These are phyloP conservation scores for Oryzias sinensis DNA, from an alignment of 2,797 vertebrate species.

Conservation along the genomic window DNA sequence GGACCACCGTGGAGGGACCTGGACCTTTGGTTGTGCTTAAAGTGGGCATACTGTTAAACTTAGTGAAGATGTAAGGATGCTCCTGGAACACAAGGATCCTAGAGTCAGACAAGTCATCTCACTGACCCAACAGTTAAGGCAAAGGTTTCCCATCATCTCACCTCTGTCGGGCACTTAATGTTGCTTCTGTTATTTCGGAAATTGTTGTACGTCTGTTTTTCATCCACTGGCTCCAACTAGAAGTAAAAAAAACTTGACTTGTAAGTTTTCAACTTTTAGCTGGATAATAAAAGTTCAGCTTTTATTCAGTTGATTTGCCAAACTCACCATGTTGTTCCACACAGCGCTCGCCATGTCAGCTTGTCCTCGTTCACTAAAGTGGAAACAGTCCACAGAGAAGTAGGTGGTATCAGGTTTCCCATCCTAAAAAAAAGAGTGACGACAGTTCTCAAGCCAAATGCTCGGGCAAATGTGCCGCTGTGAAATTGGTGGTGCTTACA, in stretches of 20 bases:
- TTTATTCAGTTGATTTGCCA: conserved; percentile 2
- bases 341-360: conserved; percentile 87
- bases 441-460: conserved; percentile 3
- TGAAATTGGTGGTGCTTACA: conserved; percentile 69
- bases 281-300: conserved; percentile 4
- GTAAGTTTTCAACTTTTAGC: too few relatives aligned
- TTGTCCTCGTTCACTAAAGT: conserved; percentile 87
- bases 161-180: conserved; percentile 86
- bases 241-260: conserved; percentile 14
- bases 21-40: conserved; percentile 17
- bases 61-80: conserved; percentile 85
- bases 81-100: conserved; percentile 73
- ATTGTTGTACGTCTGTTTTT: conserved; percentile 86
- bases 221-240: conserved; percentile 88
- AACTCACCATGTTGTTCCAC: conserved; percentile 95
- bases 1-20: background rate
- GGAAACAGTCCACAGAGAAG: conserved; percentile 90
- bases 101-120: conserved; percentile 5
- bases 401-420: conserved; percentile 77
- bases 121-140: conserved; percentile 2
- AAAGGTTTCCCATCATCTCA: conserved; percentile 37
- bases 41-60: conserved; percentile 73
- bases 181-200: conserved; percentile 81
- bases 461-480: conserved; percentile 1
- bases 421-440: conserved; percentile 68